Evolutionary conservation across 2,797 vertebrate species (phyloP).

Genomic region (Danio jaintianensis): DNA sequence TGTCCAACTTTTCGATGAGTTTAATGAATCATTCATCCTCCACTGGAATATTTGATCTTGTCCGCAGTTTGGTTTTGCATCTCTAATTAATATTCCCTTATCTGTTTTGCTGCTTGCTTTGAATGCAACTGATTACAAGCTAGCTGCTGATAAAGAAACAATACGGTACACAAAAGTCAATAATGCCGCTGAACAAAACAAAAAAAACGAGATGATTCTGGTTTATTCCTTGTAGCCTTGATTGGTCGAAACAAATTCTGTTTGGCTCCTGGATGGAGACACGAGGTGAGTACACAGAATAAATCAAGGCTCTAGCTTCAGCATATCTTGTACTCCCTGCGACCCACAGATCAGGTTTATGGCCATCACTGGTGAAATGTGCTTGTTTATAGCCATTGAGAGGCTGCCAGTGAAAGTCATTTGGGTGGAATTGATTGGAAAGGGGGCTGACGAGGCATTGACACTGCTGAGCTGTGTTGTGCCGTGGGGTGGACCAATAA

Average conservation of each 20-base stretch:
- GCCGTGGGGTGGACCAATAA: conserved; percentile 37
- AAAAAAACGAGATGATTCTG: neutral
- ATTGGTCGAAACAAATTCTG: neutral
- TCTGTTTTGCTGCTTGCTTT: conserved; percentile 57
- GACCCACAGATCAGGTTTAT: conserved; percentile 49
- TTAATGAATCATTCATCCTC: conserved; percentile 68
- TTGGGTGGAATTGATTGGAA: conserved; percentile 58
- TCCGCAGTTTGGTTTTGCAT: conserved; percentile 53
- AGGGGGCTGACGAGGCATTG: conserved; percentile 48
- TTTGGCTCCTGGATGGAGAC: conserved; percentile 12
- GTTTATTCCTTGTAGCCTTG: neutral
- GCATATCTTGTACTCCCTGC: conserved; percentile 29
- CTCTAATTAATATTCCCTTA: conserved; percentile 59
- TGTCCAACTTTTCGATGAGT: conserved; percentile 57
- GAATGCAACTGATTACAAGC: conserved; percentile 56
- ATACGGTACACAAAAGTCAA: conserved; percentile 3
- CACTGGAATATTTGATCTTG: conserved; percentile 56
- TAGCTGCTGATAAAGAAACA: conserved; percentile 55
- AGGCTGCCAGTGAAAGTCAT: conserved; percentile 62
- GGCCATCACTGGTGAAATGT: conserved; percentile 48
- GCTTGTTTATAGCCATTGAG: conserved; percentile 62
- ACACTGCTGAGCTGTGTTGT: conserved; percentile 51
- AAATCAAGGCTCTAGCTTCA: conserved; percentile 19
- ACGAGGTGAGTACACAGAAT: conserved; percentile 11
- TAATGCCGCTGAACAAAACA: neutral